A percentile compares a stretch with the other conserved stretches of the same genome.
phyloP scores from a whole-genome alignment of 2,113 vertebrate species.

The Struthidea cinerea region DNA sequence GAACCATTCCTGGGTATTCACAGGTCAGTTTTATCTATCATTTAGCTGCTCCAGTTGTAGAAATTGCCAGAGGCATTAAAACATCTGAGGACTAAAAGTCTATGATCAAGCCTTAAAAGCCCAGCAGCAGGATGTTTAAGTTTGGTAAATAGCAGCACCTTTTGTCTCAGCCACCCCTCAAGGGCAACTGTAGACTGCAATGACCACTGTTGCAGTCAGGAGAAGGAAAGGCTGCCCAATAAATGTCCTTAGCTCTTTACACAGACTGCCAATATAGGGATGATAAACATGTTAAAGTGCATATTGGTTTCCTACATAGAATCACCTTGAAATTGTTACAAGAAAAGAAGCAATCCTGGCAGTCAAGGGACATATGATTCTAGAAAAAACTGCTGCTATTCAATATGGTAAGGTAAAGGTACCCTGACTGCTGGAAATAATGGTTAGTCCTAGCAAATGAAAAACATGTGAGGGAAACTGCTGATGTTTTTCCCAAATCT shows the following conservation, averaged over 20 bases:
- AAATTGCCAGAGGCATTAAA: background rate
- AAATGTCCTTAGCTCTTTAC: background rate
- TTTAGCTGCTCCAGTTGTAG: background rate
- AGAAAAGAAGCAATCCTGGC: background rate
- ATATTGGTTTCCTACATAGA: background rate
- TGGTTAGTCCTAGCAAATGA: background rate
- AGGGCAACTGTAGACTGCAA: background rate
- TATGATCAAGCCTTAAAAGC: background rate
- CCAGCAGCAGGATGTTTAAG: background rate
- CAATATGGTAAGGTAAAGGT: background rate
- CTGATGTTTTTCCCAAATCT: background rate
- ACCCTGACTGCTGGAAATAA: background rate
- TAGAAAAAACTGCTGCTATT: background rate
- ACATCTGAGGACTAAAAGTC: background rate
- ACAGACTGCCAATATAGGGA: accelerated
- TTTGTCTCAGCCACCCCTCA: background rate
- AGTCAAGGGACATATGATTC: background rate
- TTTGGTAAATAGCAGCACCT: background rate
- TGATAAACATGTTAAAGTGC: background rate
- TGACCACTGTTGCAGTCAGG: background rate
- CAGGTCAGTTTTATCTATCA: background rate
- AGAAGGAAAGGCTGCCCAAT: background rate
- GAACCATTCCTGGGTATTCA: background rate
- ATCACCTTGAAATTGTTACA: background rate
- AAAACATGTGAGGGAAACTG: background rate